A percentile compares a stretch with the other conserved stretches of the same genome.
Conservation (phyloP, 2,888 invertebrate species). For the Tortrix viridana region DNA sequence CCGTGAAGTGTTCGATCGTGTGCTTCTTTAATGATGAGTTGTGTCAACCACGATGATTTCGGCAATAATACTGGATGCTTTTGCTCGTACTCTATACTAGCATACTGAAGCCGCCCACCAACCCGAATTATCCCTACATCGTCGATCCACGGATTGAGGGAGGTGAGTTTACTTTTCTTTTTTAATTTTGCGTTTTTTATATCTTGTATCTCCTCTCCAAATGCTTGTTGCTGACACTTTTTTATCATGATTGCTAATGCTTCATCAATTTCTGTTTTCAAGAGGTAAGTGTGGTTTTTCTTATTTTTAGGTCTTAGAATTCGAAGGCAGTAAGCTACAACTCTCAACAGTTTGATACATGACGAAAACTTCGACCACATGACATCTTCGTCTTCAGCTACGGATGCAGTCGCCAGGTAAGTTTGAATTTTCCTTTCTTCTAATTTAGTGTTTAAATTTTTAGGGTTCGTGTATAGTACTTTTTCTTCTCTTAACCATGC, state of each 20-base stretch:
- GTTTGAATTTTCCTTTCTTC: conserved; percentile 4
- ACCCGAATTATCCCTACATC: neutral
- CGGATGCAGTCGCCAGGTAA: neutral
- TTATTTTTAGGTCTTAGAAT: neutral
- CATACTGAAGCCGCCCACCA: neutral
- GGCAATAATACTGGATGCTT: conserved; percentile 1
- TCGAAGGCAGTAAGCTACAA: conserved; percentile 4
- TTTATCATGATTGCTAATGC: conserved; percentile 3
- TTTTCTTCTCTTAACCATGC: neutral
- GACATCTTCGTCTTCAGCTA: neutral
- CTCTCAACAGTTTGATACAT: conserved; percentile 1
- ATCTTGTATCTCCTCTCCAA: neutral
- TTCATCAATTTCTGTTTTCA: conserved; percentile 11
- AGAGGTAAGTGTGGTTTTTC: conserved; percentile 4
- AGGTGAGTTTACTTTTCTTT: conserved; percentile 7
- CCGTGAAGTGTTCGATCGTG: neutral
- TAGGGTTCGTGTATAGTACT: neutral
- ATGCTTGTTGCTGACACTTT: conserved; percentile 8
- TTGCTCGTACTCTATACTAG: neutral
- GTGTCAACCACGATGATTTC: neutral
- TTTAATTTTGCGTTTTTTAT: neutral
- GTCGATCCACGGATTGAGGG: neutral
- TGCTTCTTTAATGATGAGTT: neutral
- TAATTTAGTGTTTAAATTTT: neutral
- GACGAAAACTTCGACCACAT: conserved; percentile 1